Conservation (phyloP, 2,113 vertebrate species). For the Myxocyprinus asiaticus region DNA sequence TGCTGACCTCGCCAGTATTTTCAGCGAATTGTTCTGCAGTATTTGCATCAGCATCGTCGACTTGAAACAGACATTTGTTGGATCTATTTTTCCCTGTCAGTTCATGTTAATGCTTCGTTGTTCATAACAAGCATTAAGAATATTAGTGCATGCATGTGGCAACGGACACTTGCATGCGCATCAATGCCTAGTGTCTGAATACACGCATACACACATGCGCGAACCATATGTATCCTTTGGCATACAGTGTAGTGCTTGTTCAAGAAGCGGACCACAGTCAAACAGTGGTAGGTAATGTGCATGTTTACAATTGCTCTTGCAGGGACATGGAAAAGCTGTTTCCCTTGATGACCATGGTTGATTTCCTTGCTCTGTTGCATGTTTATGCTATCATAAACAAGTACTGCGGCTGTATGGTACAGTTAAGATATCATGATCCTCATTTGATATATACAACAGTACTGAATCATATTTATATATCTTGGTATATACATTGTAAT, state of each 20-base stretch:
- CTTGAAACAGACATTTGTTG: neutral
- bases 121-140: neutral
- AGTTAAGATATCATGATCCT: neutral
- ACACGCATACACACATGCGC: neutral
- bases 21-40: neutral
- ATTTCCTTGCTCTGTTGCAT: neutral
- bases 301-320: neutral
- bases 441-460: neutral
- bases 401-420: neutral
- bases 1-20: neutral
- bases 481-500: too few relatives aligned
- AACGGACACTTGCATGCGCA: conserved; percentile 3
- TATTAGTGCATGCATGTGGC: neutral
- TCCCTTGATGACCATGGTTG: too few relatives aligned
- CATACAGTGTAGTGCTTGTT: neutral
- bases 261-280: neutral
- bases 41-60: neutral
- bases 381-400: neutral
- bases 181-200: conserved; percentile 26
- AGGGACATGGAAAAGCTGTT: neutral
- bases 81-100: neutral
- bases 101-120: neutral
- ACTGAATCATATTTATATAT: too few relatives aligned
- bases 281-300: neutral
- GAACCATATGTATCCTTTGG: conserved; percentile 2